Conservation (phyloP, 2,797 vertebrate species). For the Rhinatrema bivittatum region DNA sequence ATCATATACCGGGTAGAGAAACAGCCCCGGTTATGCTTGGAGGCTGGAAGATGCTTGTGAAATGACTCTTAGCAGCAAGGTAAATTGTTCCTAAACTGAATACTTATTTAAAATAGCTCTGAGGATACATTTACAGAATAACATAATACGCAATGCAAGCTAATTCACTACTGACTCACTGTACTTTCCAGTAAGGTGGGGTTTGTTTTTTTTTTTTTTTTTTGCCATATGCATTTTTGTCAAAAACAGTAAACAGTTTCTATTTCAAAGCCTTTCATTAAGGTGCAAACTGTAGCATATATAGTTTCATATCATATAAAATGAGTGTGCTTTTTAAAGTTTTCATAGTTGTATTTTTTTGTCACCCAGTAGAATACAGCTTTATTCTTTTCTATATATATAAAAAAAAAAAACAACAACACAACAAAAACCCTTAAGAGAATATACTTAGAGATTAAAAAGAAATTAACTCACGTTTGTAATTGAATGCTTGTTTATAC, state of each 20-base stretch:
- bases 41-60: not conserved
- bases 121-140: conserved; percentile 12
- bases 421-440: conserved; percentile 11
- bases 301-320: conserved; percentile 25
- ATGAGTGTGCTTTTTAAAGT: conserved; percentile 33
- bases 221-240: conserved; percentile 4
- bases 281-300: conserved; percentile 8
- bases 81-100: conserved; percentile 11
- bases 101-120: conserved; percentile 6
- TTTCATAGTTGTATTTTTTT: conserved; percentile 8
- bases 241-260: conserved; percentile 10
- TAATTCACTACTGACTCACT: conserved; percentile 1
- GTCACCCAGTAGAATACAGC: not conserved
- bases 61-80: not conserved
- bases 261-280: conserved; percentile 19
- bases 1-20: not conserved
- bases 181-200: conserved; percentile 1
- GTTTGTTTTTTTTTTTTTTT: no score
- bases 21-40: not conserved
- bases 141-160: conserved; percentile 11
- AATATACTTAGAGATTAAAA: not conserved
- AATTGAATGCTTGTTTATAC: not conserved
- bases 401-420: not conserved
- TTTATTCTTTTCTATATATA: not conserved
- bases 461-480: not conserved